Evolutionary conservation across 2,113 vertebrate species (phyloP), one percentile per base, ranked within the genome.

Genomic region (Proterorhinus semilunaris): DNA sequence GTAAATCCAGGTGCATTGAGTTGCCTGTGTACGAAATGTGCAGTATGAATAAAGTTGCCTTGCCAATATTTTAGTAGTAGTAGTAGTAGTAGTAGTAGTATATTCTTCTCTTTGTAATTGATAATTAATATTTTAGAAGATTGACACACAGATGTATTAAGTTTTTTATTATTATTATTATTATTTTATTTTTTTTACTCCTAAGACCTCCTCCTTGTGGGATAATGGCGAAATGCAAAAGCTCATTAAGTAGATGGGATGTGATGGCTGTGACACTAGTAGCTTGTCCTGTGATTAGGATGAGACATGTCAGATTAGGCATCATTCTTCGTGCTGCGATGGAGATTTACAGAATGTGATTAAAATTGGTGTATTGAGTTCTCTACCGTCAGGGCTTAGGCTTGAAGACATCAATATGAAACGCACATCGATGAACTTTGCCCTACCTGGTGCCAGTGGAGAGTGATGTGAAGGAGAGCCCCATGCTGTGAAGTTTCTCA

Each of bases 181-280:
- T 21, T 21, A 21, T 1, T 21, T 21, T 45, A 44, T 72, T 66
- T 75, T 85, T 58, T 63, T 21, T 21, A 21, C 49, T 42, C 63
- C 8, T 79, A 76, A 86, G 68, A 76, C 69, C 68, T 74, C 84
- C 74, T 79, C 83, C 78, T 61, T 62, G 72, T 81, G 76, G 80
- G 74, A 76, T 90, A 83, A 85, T 83, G 47, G 72, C 63, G 50
- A 75, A 70, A 79, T 66, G 49, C 27, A 36, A 67, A 90, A 87
- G 82, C 82, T 81, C 54, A 72, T 88, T 90, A 86, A 69, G 58
- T 59, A 78, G 79, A 86, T 75, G 67, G 72, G 82, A 83, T 85
- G 44, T 90, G 80, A 82, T 81, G 68, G 81, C 21, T 72, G 65
- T 78, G 84, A 65, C 1, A 12, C 71, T 75, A 69, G 75, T 13